Evolutionary conservation across 2,113 vertebrate species (phyloP).

Genomic region (Anhinga rufa): DNA sequence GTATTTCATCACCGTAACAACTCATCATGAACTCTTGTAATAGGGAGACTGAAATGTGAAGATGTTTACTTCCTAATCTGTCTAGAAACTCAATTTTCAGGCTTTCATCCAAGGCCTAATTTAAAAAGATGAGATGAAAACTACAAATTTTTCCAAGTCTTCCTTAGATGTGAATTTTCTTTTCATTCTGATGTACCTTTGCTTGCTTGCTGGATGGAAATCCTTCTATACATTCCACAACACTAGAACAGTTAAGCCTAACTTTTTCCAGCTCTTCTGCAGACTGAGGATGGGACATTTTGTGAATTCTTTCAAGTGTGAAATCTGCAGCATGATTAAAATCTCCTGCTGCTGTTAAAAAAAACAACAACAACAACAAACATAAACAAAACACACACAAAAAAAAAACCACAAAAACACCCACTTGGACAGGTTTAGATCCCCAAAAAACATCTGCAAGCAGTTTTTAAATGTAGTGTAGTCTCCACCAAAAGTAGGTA

Average conservation of each 20-base stretch:
- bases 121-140: slow-evolving; percentile 12
- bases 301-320: slow-evolving; percentile 39
- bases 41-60: not conserved
- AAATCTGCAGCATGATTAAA: slow-evolving; percentile 62
- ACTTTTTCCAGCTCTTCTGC: slow-evolving; percentile 32
- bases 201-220: not conserved
- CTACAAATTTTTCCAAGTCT: not conserved
- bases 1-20: not conserved
- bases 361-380: too few relatives aligned
- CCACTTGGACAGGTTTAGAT: slow-evolving; percentile 8
- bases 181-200: not conserved
- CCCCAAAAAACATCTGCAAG: slow-evolving; percentile 34
- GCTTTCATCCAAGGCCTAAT: not conserved
- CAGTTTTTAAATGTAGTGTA: slow-evolving; percentile 54
- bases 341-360: slow-evolving; percentile 18
- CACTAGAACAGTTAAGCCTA: slow-evolving; percentile 23
- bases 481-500: slow-evolving; percentile 8
- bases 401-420: not conserved
- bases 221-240: not conserved
- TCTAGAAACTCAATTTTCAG: not conserved
- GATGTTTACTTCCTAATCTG: not conserved
- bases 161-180: not conserved
- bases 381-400: not conserved
- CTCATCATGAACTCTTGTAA: not conserved
- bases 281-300: slow-evolving; percentile 33